Evolutionary conservation across 2,797 vertebrate genomes (phyloP), one percentile per base, ranked within the genome.

Genomic region (Propithecus perrieri): DNA sequence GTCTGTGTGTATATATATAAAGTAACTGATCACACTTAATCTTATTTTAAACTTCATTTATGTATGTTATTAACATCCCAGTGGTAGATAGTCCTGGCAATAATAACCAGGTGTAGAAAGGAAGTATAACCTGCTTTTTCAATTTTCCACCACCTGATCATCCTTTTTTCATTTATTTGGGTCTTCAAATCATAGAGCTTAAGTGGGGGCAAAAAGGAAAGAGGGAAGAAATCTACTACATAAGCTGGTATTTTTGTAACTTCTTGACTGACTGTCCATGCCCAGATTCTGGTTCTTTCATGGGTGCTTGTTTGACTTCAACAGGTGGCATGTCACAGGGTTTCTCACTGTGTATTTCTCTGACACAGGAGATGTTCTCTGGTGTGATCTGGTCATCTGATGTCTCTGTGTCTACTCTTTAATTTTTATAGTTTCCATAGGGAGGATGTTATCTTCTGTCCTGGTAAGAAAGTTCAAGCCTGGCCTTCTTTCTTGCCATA

Each of bases 161-260:
- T 48, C 57, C 7, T 43, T 50, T 71, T 41, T 41, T 33, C 30
- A 71, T 13, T 63, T 63, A 71, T 13, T 63, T 63, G 20, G 24
- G 2, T 72, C 10, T 89, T 90, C 4, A 46, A 17, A 43, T 43
- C 20, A 50, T 14, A 55, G 20, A 22, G 9, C 22, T 85, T 46
- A 20, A 26, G 1, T 33, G 9, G 13, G 57, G 30, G 6, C 3
- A 79, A 33, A 74, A 57, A 65, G 33, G 30, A 30, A 50, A 9
- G 1, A 18, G 5, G 2, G 7, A 0, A 0, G 2, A 38, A 28
- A 41, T 61, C 0, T 12, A 14, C 38, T 74, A 7, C 1, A 4
- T 85, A 35, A 89, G 4, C 1, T 46, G 0, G 5, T 43, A 24
- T 10, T 46, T 41, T 17, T 67, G 11, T 7, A 43, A 43, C 9